Percentiles rank a stretch among this genome's conserved stretches.
Evolutionary conservation across 2,888 invertebrate genomes (phyloP).

Genomic region (Cosmia pyralina): DNA sequence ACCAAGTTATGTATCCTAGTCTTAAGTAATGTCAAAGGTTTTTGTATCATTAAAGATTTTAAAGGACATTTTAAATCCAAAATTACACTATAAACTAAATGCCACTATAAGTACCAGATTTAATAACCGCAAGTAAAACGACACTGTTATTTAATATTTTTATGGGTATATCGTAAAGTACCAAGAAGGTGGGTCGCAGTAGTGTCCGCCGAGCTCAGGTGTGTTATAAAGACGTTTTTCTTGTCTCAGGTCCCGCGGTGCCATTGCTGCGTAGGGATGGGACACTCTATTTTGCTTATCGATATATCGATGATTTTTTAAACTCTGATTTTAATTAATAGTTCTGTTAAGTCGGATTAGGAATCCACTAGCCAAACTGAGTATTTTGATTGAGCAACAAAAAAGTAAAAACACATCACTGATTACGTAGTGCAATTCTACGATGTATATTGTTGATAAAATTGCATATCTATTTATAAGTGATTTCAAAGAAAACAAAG

Average conservation of each 20-base stretch:
- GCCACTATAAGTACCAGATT: slow-evolving; percentile 20
- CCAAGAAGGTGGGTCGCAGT: slow-evolving; percentile 71
- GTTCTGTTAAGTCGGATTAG: not conserved
- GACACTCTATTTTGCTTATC: slow-evolving; percentile 37
- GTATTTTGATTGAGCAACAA: not conserved
- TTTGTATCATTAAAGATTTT: no score
- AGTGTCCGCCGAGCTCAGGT: slow-evolving; percentile 81
- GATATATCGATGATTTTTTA: slow-evolving; percentile 31
- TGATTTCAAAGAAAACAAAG: slow-evolving; percentile 1
- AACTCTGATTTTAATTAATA: not conserved
- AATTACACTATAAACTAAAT: not conserved
- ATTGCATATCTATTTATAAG: not conserved
- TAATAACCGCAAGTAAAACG: slow-evolving; percentile 22
- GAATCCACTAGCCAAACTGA: not conserved
- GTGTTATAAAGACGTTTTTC: slow-evolving; percentile 87
- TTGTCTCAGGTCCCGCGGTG: slow-evolving; percentile 76
- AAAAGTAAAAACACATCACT: not conserved
- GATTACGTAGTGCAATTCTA: not conserved
- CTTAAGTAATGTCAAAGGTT: no score
- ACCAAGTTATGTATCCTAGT: no score
- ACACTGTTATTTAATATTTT: slow-evolving; percentile 47
- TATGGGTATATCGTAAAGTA: slow-evolving; percentile 68
- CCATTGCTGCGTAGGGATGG: slow-evolving; percentile 72
- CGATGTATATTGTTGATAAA: not conserved
- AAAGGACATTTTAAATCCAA: no score